Evolutionary conservation across 92 coral and sea anemone genomes (phyloP), one percentile per base, ranked within the genome.

Genomic region (Phenganax stokvisi): DNA sequence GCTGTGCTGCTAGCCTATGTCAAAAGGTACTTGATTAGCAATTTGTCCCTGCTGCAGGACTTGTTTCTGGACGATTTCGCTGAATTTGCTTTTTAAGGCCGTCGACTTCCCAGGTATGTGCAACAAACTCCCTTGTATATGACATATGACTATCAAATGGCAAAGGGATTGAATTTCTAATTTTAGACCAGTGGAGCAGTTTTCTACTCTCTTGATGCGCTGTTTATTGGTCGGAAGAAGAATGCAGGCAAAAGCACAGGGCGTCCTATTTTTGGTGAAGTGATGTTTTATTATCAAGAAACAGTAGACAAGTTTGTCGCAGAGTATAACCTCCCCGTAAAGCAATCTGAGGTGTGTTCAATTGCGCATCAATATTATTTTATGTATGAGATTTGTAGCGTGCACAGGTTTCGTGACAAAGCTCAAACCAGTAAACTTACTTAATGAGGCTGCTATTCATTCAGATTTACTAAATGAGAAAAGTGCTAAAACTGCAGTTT

Each of bases 131-230:
- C n/a, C n/a, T n/a, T n/a, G n/a, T n/a, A n/a, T n/a, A n/a, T n/a
- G n/a, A n/a, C n/a, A n/a, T n/a, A 61, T 15, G 7, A 15, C 25
- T 28, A 61, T 15, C 27, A 15, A 61, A 5, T 61, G 67, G 11
- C 15, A 66, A 25, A 9, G 29, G 16, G 25, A 7, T 15, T 0
- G 29, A 15, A 4, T 20, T 66, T 5, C 20, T 59, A 57, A 28
- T 78, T 78, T 8, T 56, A 84, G 88, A 71, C 13, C 37, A 74
- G 56, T 37, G 85, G 85, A 6, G 62, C 75, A n/a, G 62, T 80
- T 37, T 63, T 80, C 17, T 78, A 80, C 51, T 85, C 88, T 6
- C 75, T 85, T 83, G 88, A 85, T 80, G 88, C 88, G 15, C 53
- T 85, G 81, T 85, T 85, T 29, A 80, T 80, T 72, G 85, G 85